Percentiles rank a stretch among this genome's conserved stretches.
These are phyloP conservation scores for Melieria crassipennis DNA, from an alignment of 2,888 invertebrate species.

Conservation along the genomic window DNA sequence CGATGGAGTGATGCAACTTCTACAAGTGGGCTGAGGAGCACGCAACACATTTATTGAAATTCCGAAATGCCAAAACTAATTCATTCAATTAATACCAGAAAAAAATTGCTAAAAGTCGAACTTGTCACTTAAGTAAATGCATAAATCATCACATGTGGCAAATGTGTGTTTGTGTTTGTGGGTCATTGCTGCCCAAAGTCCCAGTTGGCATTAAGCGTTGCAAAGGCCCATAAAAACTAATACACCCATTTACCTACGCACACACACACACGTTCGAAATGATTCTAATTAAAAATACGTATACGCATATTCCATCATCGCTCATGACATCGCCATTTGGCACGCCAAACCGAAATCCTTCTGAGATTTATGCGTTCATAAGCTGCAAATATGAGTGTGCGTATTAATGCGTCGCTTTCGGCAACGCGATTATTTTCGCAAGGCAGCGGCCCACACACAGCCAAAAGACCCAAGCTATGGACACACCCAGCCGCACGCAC, in stretches of 20 bases:
- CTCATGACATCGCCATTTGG: slow-evolving; percentile 1
- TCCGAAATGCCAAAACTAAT: no score
- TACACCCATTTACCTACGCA: neutral
- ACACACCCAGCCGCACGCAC: slow-evolving; percentile 12
- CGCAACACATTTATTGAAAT: no score
- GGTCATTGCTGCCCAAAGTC: neutral
- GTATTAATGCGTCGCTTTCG: neutral
- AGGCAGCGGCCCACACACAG: neutral
- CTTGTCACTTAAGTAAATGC: slow-evolving; percentile 30
- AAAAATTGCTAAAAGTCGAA: neutral
- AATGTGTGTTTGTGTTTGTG: neutral
- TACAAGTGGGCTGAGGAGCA: no score
- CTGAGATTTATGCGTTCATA: slow-evolving; percentile 57
- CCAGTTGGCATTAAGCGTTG: neutral
- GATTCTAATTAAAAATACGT: slow-evolving; percentile 30
- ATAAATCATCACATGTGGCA: slow-evolving; percentile 25
- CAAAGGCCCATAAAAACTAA: neutral
- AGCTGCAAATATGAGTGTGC: slow-evolving; percentile 26
- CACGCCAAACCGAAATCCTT: slow-evolving; percentile 46
- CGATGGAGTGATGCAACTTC: no score
- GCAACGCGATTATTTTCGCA: neutral
- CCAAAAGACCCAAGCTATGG: neutral
- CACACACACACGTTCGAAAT: slow-evolving; percentile 11
- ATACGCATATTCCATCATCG: slow-evolving; percentile 26
- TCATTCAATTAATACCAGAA: no score